phyloP scores from a whole-genome alignment of 2,113 vertebrate species.

The Psettodes erumei region DNA sequence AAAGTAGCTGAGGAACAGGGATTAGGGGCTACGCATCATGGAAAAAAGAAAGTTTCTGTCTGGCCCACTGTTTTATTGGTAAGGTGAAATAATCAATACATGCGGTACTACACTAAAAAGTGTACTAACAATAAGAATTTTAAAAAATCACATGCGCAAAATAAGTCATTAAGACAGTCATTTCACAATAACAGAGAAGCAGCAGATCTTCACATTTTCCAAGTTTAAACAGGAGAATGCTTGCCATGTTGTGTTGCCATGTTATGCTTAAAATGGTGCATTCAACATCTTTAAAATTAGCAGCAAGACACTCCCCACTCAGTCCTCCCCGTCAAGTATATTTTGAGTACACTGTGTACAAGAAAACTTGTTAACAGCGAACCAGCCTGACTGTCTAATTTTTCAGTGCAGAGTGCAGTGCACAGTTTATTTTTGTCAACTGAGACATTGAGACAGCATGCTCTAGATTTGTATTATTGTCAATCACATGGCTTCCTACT shows the following conservation, averaged over 20 bases:
- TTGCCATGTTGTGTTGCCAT: too few species aligned
- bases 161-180: too few species aligned
- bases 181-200: background rate
- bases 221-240: background rate
- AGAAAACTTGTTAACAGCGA: background rate
- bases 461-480: slow-evolving; percentile 35
- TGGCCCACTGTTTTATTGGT: background rate
- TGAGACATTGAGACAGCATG: slow-evolving; percentile 25
- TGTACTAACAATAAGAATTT: too few species aligned
- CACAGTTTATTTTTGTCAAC: slow-evolving; percentile 14
- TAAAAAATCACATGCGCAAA: too few species aligned
- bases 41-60: background rate
- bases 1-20: slow-evolving; percentile 11
- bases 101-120: too few species aligned
- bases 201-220: background rate
- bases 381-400: slow-evolving; percentile 10
- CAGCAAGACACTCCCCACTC: background rate
- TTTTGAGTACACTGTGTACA: background rate
- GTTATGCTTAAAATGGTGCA: background rate
- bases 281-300: background rate
- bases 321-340: background rate
- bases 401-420: background rate
- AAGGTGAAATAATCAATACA: background rate
- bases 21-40: background rate
- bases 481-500: slow-evolving; percentile 26